Percentiles rank a stretch among this genome's conserved stretches.
Conservation (phyloP, 2,797 vertebrate genomes). For the Clarias platycephalus region DNA sequence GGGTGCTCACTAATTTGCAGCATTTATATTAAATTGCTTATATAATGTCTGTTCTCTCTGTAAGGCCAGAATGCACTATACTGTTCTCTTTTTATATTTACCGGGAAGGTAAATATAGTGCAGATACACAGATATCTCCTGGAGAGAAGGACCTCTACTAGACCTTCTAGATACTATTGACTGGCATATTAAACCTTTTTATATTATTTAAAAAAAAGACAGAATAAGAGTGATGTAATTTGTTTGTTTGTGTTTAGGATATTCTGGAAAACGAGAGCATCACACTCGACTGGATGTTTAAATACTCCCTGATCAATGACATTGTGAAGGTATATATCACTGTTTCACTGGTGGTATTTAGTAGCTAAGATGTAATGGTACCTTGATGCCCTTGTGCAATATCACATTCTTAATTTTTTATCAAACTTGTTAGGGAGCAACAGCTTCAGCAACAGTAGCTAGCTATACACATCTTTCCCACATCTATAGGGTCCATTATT, state of each 20-base stretch:
- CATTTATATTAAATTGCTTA: not conserved
- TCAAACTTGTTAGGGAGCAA: not conserved
- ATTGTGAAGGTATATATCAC: constrained; percentile 82
- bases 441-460: not conserved
- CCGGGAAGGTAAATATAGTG: not conserved
- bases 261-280: constrained; percentile 95
- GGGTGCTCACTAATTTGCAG: not conserved
- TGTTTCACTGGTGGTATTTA: not conserved
- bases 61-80: not conserved
- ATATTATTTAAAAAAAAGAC: not conserved
- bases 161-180: not conserved
- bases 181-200: not conserved
- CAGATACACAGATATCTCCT: not conserved
- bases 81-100: not conserved
- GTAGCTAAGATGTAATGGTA: not conserved
- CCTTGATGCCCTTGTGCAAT: not conserved
- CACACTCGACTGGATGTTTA: constrained; percentile 96
- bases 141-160: not conserved
- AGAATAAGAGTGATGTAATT: not conserved
- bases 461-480: not conserved
- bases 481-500: not conserved
- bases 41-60: not conserved
- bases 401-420: not conserved
- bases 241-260: constrained; percentile 73
- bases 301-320: constrained; percentile 90